Percentiles rank a stretch among this genome's conserved stretches.
Conservation (phyloP, 2,888 invertebrate species). For the Patella depressa region DNA sequence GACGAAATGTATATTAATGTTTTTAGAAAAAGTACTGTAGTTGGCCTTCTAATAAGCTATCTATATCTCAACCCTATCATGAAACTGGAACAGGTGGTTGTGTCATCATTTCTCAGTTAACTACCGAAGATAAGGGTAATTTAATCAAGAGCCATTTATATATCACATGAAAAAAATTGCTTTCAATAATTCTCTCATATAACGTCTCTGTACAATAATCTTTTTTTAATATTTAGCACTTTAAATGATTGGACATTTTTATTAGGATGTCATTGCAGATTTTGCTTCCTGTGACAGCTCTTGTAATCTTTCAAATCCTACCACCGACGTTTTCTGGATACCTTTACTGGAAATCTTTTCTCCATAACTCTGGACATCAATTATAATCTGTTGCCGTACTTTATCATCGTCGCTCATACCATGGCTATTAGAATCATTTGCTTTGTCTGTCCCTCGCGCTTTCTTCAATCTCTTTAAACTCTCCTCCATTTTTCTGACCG, state of each 20-base stretch:
- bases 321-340: constrained; percentile 38
- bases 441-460: constrained; percentile 77
- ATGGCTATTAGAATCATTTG: constrained; percentile 72
- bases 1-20: too few species aligned
- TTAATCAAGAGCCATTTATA: too few species aligned
- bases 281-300: constrained; percentile 55
- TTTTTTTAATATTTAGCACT: neutral
- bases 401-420: constrained; percentile 92
- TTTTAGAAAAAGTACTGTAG: too few species aligned
- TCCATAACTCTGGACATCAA: constrained; percentile 86
- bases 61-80: too few species aligned
- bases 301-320: constrained; percentile 48
- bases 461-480: constrained; percentile 91
- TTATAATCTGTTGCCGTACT: constrained; percentile 88
- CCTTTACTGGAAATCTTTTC: constrained; percentile 67
- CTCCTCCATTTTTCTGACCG: constrained; percentile 95
- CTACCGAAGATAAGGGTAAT: too few species aligned
- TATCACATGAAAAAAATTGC: too few species aligned
- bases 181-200: too few species aligned
- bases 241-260: neutral
- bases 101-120: too few species aligned
- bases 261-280: constrained; percentile 50
- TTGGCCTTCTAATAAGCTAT: too few species aligned
- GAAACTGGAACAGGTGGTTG: too few species aligned
- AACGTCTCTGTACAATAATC: too few species aligned